A percentile compares a stretch with the other conserved stretches of the same genome.
Evolutionary conservation across 2,888 invertebrate genomes (phyloP).

Genomic region (Scaptomyza flava): DNA sequence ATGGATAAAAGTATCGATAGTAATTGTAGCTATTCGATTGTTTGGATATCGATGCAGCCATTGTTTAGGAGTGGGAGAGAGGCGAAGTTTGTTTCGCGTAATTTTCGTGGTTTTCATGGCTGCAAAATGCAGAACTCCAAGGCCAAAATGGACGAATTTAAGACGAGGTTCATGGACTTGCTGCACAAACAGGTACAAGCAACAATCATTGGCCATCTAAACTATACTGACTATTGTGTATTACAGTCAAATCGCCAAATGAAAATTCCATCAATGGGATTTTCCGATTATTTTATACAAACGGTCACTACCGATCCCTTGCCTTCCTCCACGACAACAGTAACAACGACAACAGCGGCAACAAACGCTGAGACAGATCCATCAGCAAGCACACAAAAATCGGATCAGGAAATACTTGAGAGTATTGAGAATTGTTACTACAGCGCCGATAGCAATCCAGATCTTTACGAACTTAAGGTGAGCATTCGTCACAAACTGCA

Average conservation of each 20-base stretch:
- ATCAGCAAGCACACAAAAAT: constrained; percentile 69
- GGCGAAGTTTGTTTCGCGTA: constrained; percentile 57
- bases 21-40: constrained; percentile 13
- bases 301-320: constrained; percentile 80
- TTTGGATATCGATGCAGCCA: constrained; percentile 20
- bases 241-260: constrained; percentile 81
- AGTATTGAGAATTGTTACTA: constrained; percentile 83
- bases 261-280: constrained; percentile 85
- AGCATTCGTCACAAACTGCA: constrained; percentile 29
- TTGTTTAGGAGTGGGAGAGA: constrained; percentile 46
- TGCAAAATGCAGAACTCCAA: constrained; percentile 75
- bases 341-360: constrained; percentile 15
- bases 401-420: constrained; percentile 84
- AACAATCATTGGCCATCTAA: not conserved
- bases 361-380: constrained; percentile 60
- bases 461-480: constrained; percentile 82
- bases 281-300: constrained; percentile 84
- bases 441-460: constrained; percentile 79
- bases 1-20: constrained; percentile 21
- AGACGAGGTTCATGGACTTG: constrained; percentile 83
- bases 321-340: constrained; percentile 31
- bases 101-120: constrained; percentile 65
- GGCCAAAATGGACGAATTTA: constrained; percentile 84
- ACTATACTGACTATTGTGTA: not conserved
- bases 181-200: constrained; percentile 83